Conservation (phyloP, 2,888 invertebrate species). For the Tricholauxania praeusta region DNA sequence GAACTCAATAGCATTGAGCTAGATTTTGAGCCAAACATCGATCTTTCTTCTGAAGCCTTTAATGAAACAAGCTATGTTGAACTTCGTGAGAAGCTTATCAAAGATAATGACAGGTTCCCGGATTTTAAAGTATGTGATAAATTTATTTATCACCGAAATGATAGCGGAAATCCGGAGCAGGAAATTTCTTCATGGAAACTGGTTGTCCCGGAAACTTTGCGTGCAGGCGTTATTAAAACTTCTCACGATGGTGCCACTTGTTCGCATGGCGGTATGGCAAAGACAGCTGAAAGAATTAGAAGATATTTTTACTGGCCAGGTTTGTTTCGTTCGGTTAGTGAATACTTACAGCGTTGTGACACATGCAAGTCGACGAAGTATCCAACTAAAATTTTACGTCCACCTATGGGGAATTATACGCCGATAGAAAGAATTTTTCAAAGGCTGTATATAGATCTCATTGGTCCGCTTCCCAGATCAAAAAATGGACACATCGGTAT, state of each 20-base stretch:
- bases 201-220: neutral
- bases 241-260: constrained; percentile 11
- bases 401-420: constrained; percentile 30
- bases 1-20: too few species aligned
- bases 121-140: neutral
- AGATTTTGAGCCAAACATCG: too few species aligned
- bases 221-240: neutral
- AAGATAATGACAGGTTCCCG: neutral
- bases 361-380: constrained; percentile 27
- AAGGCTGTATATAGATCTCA: too few species aligned
- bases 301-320: constrained; percentile 1
- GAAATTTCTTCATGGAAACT: constrained; percentile 15
- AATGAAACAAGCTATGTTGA: too few species aligned
- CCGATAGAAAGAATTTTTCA: neutral
- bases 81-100: too few species aligned
- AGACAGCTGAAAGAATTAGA: neutral
- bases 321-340: neutral
- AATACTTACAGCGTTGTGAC: constrained; percentile 23
- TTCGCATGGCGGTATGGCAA: constrained; percentile 33
- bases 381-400: constrained; percentile 30
- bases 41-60: too few species aligned
- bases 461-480: too few species aligned
- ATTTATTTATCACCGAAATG: neutral
- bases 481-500: too few species aligned
- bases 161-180: neutral